Percentiles rank a stretch among this genome's conserved stretches.
Evolutionary conservation across 2,888 invertebrate genomes (phyloP).

Genomic region (Scaptomyza tumidula): DNA sequence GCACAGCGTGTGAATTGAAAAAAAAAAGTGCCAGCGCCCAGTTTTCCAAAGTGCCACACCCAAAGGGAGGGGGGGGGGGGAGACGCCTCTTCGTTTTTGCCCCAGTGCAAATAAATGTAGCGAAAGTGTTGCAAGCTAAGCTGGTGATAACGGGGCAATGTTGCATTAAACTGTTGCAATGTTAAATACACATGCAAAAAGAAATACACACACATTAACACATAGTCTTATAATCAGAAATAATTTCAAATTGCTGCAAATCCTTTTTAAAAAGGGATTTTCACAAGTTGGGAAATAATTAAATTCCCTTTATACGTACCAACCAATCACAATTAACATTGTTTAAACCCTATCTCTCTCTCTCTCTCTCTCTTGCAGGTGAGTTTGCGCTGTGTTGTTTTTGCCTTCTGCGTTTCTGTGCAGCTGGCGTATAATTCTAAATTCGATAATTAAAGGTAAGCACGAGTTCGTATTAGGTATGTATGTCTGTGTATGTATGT

Average conservation of each 20-base stretch:
- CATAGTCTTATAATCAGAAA: background rate
- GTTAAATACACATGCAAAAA: background rate
- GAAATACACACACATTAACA: background rate
- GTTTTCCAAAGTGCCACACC: slow-evolving; percentile 37
- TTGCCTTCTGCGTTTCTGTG: slow-evolving; percentile 14
- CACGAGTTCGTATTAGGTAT: background rate
- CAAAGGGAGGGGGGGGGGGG: background rate
- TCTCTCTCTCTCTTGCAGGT: slow-evolving; percentile 64
- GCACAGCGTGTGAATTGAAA: slow-evolving; percentile 81
- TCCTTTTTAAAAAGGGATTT: background rate
- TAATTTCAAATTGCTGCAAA: background rate
- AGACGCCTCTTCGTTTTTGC: slow-evolving; percentile 18
- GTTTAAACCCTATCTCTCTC: slow-evolving; percentile 28
- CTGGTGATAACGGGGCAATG: slow-evolving; percentile 28
- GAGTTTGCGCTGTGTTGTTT: slow-evolving; percentile 43
- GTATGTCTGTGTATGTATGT: background rate
- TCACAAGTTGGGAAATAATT: background rate
- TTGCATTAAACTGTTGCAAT: slow-evolving; percentile 56
- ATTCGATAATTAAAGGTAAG: slow-evolving; percentile 68
- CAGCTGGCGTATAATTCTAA: slow-evolving; percentile 48
- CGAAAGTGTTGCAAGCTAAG: slow-evolving; percentile 67
- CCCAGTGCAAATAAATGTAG: slow-evolving; percentile 46
- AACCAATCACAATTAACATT: slow-evolving; percentile 45
- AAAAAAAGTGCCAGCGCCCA: slow-evolving; percentile 54
- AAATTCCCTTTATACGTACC: background rate